Evolutionary conservation across 2,888 invertebrate genomes (phyloP), one percentile per base, ranked within the genome.

Genomic region (Incurvaria masculella): DNA sequence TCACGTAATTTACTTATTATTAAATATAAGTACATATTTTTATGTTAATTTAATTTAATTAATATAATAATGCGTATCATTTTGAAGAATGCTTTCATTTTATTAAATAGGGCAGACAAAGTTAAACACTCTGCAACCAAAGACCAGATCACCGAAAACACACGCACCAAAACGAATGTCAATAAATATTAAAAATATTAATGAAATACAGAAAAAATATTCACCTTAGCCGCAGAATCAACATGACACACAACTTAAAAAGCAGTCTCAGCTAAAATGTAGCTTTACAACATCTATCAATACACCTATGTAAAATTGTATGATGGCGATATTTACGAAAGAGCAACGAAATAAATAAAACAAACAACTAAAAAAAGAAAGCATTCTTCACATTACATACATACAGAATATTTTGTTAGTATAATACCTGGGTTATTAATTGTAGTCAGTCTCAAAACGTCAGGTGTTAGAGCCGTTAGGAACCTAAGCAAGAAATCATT

Each of bases 391-490:
- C 65, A 69, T 59, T 56, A 57, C 54, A 55, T 55, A 56, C 52
- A 56, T 53, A 55, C 48, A 49, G 47, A 51, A 53, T 46, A 54
- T 55, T 43, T 56, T 42, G 14, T 14, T 33, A 33, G 14, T 4
- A 14, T 33, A 43, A 63, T 74, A 79, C 79, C 79, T 79, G 79
- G 69, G 58, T 66, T 72, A 69, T 79, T 78, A 60, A 79, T 78
- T 61, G 79, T 76, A 52, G 79, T 79, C 72, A 79, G 68, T 71
- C 79, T 74, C 64, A 79, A 71, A 60, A 79, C 79, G 61, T 79
- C 79, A 59, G 79, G 79, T 60, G 79, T 79, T 70, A 79, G 67
- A 64, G 79, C 79, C 59, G 78, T 74, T 71, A 79, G 74, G 70
- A 79, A 79, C 79, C 79, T 79, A 79, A 61, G 65, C 69, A 69